These are phyloP conservation scores for Andrena bicolor DNA, from an alignment of 2,888 invertebrate species.

Conservation along the genomic window DNA sequence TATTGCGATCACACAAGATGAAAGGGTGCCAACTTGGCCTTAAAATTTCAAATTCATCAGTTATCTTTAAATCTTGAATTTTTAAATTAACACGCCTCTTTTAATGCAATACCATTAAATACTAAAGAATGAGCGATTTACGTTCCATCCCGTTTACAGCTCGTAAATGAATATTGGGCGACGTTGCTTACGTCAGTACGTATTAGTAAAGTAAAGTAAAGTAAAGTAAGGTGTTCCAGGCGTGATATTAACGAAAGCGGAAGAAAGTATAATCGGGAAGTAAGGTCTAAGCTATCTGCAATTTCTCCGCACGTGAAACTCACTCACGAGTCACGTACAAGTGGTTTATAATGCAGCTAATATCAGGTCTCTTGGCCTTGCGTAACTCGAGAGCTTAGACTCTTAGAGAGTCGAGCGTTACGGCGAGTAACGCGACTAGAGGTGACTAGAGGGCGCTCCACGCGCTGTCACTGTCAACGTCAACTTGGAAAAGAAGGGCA, in stretches of 20 bases:
- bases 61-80: no score
- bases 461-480: conserved; percentile 1
- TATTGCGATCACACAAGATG: no score
- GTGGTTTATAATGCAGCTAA: conserved; percentile 65
- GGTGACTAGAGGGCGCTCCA: conserved; percentile 30
- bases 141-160: not conserved
- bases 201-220: no score
- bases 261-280: conserved; percentile 20
- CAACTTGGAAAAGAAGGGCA: not conserved
- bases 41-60: no score
- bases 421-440: conserved; percentile 39
- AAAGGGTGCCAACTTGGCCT: no score
- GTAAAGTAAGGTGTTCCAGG: not conserved
- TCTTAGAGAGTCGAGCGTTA: conserved; percentile 30
- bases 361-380: conserved; percentile 47
- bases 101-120: no score
- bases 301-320: conserved; percentile 59
- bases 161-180: not conserved
- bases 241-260: not conserved
- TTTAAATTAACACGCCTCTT: no score
- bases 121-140: no score
- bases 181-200: not conserved
- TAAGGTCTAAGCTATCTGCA: conserved; percentile 46
- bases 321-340: conserved; percentile 52
- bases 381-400: conserved; percentile 44